A percentile compares a stretch with the other conserved stretches of the same genome.
Conservation (phyloP, 2,113 vertebrate genomes). For the Columbina picui region DNA sequence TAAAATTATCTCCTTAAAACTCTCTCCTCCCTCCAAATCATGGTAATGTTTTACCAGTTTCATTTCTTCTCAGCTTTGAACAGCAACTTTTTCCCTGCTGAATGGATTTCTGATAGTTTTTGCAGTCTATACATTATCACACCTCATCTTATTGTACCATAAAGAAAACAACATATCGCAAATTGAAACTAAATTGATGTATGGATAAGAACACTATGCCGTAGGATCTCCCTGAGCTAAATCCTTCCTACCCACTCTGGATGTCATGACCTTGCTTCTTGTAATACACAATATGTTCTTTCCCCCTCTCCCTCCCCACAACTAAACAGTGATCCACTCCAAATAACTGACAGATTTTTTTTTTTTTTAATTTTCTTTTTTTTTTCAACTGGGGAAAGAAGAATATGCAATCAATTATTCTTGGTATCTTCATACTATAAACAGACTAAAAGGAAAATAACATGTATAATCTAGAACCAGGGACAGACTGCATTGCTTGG, state of each 20-base stretch:
- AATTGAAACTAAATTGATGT: background rate
- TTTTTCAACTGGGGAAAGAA: background rate
- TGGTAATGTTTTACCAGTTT: background rate
- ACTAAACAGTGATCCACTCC: background rate
- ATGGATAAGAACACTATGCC: background rate
- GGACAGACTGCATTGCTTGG: background rate
- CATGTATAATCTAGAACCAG: background rate
- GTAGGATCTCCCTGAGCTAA: background rate
- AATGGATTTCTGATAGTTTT: background rate
- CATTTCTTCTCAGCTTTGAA: background rate
- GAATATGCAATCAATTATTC: background rate
- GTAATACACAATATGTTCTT: background rate
- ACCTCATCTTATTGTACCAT: background rate
- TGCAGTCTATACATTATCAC: background rate
- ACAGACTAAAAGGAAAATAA: background rate
- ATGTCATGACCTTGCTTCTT: background rate
- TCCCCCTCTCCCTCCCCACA: fast-evolving
- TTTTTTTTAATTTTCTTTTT: too few species aligned
- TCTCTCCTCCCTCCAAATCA: background rate
- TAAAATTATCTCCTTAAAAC: background rate
- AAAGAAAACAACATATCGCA: background rate
- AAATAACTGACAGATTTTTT: background rate
- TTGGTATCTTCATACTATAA: background rate
- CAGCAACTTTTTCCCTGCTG: background rate
- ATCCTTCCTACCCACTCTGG: background rate